A percentile compares a stretch with the other conserved stretches of the same genome.
Conservation (phyloP, 2,797 vertebrate genomes). For the Choloepus didactylus region DNA sequence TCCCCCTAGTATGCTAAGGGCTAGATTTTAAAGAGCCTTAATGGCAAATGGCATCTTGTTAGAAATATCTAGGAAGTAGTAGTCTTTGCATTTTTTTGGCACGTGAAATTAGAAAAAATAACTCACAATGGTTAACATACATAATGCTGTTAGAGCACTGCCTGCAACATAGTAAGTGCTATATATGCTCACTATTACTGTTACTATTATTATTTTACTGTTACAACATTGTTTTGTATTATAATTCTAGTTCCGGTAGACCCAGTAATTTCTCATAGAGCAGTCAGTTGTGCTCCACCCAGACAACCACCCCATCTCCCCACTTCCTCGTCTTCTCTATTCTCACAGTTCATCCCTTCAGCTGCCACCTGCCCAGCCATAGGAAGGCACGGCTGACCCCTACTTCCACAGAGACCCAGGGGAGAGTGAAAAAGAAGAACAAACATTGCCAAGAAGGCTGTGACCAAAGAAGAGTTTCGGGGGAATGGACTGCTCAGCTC, state of each 20-base stretch:
- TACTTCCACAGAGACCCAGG: neutral
- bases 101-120: neutral
- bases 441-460: neutral
- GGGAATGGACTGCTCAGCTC: neutral
- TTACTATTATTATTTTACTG: neutral
- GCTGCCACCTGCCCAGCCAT: no score
- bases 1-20: neutral
- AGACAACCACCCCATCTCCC: fast-evolving
- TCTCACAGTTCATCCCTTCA: neutral
- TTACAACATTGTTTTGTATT: neutral
- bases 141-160: neutral
- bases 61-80: neutral
- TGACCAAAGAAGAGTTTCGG: neutral
- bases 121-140: neutral
- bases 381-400: neutral
- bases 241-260: neutral
- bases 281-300: no score
- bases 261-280: neutral
- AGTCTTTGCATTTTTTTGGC: neutral
- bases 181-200: neutral
- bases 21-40: conserved; percentile 9
- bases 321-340: no score
- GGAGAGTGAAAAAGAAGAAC: neutral
- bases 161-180: neutral
- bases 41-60: conserved; percentile 38